Percentiles rank a stretch among this genome's conserved stretches.
Conservation (phyloP, 1,140 invertebrate genomes). For the Drosophila kanapiae region DNA sequence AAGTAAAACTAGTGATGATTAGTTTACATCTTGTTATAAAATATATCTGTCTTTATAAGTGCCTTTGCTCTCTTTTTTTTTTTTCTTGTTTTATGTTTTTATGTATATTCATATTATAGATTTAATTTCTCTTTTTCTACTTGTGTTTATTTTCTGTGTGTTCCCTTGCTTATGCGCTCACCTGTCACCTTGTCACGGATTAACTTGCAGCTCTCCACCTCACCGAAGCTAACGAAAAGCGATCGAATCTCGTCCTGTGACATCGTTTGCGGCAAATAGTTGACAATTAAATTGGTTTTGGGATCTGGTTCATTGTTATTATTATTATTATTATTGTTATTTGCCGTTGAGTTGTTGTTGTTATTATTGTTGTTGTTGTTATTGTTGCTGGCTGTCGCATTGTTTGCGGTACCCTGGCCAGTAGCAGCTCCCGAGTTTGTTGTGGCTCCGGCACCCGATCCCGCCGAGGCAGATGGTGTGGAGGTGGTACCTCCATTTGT, state of each 20-base stretch:
- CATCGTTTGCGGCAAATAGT: slow-evolving; percentile 99
- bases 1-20: too few relatives aligned
- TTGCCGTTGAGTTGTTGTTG: slow-evolving; percentile 48
- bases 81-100: too few relatives aligned
- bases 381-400: slow-evolving; percentile 85
- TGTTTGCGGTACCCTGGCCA: slow-evolving; percentile 39
- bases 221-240: slow-evolving; percentile 98
- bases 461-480: slow-evolving; percentile 17
- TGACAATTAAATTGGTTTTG: slow-evolving; percentile 99
- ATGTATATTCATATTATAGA: not conserved
- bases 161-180: slow-evolving; percentile 85
- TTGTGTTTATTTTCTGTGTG: not conserved
- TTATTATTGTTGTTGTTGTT: slow-evolving; percentile 85
- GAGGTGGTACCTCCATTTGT: slow-evolving; percentile 68
- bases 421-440: slow-evolving; percentile 18
- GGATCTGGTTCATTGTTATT: slow-evolving; percentile 89
- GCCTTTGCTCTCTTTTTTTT: too few relatives aligned
- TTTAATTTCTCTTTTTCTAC: not conserved
- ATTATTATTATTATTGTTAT: slow-evolving; percentile 40
- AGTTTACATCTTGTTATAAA: too few relatives aligned
- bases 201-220: slow-evolving; percentile 99
- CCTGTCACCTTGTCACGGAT: slow-evolving; percentile 99
- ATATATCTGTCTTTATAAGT: too few relatives aligned
- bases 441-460: slow-evolving; percentile 30
- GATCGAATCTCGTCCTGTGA: slow-evolving; percentile 99